phyloP scores from a whole-genome alignment of 1,140 invertebrate species.

The Ips nitidus region DNA sequence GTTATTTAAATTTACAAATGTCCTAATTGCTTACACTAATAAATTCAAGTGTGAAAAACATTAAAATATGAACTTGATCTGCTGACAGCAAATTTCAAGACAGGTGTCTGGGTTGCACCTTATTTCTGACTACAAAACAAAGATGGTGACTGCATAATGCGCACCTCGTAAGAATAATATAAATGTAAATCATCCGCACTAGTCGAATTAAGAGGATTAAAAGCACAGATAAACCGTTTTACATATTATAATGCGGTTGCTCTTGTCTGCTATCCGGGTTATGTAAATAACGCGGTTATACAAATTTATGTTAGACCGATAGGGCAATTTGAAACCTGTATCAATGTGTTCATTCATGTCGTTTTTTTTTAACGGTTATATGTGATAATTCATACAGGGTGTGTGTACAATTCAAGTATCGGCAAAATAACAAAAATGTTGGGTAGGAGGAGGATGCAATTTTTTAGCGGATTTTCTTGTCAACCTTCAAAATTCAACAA shows the following conservation, averaged over 20 bases:
- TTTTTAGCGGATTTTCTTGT: slow-evolving; percentile 5
- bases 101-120: too few relatives aligned
- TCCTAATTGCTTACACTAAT: too few relatives aligned
- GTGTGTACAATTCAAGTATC: background rate
- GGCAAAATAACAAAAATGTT: background rate
- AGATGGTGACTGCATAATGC: too few relatives aligned
- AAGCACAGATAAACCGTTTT: slow-evolving; percentile 4
- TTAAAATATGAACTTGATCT: too few relatives aligned
- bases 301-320: background rate
- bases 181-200: slow-evolving; percentile 7
- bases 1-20: too few relatives aligned
- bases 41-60: too few relatives aligned
- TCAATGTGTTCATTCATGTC: background rate
- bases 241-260: background rate
- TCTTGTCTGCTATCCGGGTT: background rate
- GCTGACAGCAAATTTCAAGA: too few relatives aligned
- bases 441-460: background rate
- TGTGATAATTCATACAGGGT: background rate
- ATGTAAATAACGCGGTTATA: background rate
- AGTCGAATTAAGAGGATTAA: slow-evolving; percentile 10
- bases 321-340: background rate
- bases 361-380: background rate
- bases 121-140: too few relatives aligned
- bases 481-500: background rate
- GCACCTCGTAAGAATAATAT: background rate